These are phyloP conservation scores for Clupea harengus DNA, from an alignment of 2,113 vertebrate genomes.

Conservation along the genomic window DNA sequence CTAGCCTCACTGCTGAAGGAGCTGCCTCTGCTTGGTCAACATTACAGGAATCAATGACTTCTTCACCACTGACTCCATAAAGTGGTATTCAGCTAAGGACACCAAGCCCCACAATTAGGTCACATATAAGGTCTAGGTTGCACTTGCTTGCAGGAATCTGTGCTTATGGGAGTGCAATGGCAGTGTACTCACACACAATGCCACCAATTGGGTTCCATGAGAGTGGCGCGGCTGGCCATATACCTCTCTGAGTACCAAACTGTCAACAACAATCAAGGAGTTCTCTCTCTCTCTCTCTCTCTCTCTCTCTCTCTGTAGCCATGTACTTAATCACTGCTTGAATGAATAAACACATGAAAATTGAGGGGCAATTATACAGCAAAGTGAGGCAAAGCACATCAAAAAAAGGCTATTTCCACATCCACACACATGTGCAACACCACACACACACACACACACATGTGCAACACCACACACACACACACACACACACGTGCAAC, in stretches of 20 bases:
- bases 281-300: background rate
- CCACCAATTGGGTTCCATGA: too few species aligned
- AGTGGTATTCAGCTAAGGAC: too few species aligned
- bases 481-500: background rate
- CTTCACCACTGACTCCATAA: too few species aligned
- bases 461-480: background rate
- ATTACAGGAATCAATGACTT: too few species aligned
- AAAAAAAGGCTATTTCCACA: background rate
- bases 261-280: background rate
- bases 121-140: too few species aligned
- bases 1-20: too few species aligned
- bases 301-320: background rate
- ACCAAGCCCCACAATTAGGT: too few species aligned
- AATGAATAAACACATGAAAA: slow-evolving; percentile 30
- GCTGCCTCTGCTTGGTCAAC: too few species aligned
- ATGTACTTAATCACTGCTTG: slow-evolving; percentile 11
- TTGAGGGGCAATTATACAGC: background rate
- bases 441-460: background rate
- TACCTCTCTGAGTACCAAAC: background rate
- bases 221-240: too few species aligned
- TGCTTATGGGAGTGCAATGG: too few species aligned
- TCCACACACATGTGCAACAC: background rate
- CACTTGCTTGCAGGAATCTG: too few species aligned
- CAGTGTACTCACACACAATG: too few species aligned
- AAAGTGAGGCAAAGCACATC: background rate